Conservation (phyloP, 2,888 invertebrate genomes). For the Mythimna albipuncta region DNA sequence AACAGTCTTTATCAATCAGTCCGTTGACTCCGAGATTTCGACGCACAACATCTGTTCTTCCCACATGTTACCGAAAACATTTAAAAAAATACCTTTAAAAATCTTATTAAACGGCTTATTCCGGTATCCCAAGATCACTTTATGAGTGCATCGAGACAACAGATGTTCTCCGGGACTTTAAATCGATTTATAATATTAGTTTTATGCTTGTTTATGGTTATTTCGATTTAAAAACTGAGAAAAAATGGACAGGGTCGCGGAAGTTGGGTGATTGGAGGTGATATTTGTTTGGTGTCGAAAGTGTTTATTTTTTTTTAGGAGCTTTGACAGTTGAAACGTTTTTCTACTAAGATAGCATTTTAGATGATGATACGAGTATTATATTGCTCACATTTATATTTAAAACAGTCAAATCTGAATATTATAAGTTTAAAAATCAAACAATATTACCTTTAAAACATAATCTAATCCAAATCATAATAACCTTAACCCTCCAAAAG, state of each 20-base stretch:
- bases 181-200: conserved; percentile 73
- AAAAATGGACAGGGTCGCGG: conserved; percentile 54
- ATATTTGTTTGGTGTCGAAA: conserved; percentile 38
- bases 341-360: not conserved
- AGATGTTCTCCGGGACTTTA: conserved; percentile 67
- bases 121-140: conserved; percentile 70
- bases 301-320: not conserved
- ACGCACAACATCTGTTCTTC: conserved; percentile 55
- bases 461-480: conserved; percentile 37
- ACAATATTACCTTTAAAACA: not conserved
- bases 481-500: conserved; percentile 47
- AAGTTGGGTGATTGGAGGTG: conserved; percentile 53
- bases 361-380: not conserved
- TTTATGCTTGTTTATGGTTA: conserved; percentile 58
- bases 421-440: not conserved
- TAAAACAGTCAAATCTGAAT: conserved; percentile 1
- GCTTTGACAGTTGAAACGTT: not conserved
- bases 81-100: conserved; percentile 62
- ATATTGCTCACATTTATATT: not conserved
- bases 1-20: conserved; percentile 39
- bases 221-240: conserved; percentile 50
- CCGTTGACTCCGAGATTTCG: conserved; percentile 56
- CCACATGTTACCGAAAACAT: conserved; percentile 61
- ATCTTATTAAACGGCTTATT: conserved; percentile 72
- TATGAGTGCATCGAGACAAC: conserved; percentile 71